Evolutionary conservation across 2,797 vertebrate genomes (phyloP).

Genomic region (Prionace glauca): DNA sequence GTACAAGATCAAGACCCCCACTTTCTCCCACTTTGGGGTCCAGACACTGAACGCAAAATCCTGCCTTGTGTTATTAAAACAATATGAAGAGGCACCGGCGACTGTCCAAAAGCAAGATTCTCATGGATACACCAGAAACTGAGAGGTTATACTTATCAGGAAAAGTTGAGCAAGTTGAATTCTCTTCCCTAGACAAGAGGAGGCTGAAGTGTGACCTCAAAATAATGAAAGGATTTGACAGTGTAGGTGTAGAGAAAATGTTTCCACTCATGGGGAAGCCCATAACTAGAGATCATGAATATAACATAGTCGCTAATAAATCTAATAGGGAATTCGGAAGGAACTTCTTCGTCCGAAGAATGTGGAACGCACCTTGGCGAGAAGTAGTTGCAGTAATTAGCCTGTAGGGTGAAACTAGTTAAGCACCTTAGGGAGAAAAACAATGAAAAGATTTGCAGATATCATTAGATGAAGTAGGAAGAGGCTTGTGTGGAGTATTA

Average conservation of each 20-base stretch:
- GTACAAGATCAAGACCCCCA: too few relatives aligned
- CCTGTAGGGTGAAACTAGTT: not conserved
- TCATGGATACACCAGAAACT: not conserved
- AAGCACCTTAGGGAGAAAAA: not conserved
- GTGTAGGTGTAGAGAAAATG: not conserved
- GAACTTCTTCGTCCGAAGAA: not conserved
- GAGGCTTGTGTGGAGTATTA: not conserved
- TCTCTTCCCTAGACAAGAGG: not conserved
- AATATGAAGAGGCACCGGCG: not conserved
- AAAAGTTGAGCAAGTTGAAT: not conserved
- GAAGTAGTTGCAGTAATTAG: too few relatives aligned
- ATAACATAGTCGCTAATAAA: not conserved
- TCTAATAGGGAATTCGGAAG: not conserved
- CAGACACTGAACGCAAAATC: too few relatives aligned
- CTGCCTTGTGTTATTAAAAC: not conserved
- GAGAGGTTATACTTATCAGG: not conserved
- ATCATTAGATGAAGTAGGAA: too few relatives aligned
- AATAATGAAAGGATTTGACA: not conserved
- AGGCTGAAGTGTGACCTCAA: not conserved
- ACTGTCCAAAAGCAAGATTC: not conserved
- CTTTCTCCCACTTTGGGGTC: too few relatives aligned
- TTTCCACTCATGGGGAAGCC: not conserved
- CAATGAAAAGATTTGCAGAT: not conserved
- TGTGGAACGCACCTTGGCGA: not conserved
- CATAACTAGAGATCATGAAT: not conserved